Base-by-base conservation (phyloP, 2,888 invertebrate species). In the Nezara viridula region DNA sequence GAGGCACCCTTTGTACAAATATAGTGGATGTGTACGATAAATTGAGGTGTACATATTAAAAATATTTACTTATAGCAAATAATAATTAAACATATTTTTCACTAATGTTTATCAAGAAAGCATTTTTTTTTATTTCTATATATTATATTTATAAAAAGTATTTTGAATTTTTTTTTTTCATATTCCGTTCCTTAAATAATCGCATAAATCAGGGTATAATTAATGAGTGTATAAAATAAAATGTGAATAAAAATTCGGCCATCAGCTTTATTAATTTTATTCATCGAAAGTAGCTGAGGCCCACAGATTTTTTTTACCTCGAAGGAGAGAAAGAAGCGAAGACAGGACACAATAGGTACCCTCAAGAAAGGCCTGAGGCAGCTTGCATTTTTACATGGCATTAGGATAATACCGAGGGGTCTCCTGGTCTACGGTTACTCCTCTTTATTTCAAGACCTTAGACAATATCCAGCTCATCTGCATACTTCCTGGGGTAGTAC, bases 361-460 rank as follows among this genome's bases (percentile, higher is more conserved):
- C 44, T 47, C 81, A 81, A 73, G 66, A 37, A 55, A 73, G 81
- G 21, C 81, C 81, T 44, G 81, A 47, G n/a, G 81, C 81, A 73
- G 66, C 81, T 81, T 81, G 81, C 81, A 81, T 81, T 44, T 44
- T 81, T 81, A 81, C 81, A 47, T 44, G 44, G 40, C 81, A 47
- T 40, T 47, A 81, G 81, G 81, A 81, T 47, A 81, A 81, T 81
- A n/a, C 44, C 81, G 14, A 44, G 7, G 81, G 81, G 81, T 44
- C 40, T 1, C 21, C 14, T 1, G n/a, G 37, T 37, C 73, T 73
- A 37, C 73, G 73, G 73, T 73, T 73, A 10, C 77, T 40, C 21
- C 27, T 2, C 27, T 81, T 81, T 81, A 81, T 81, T 81, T 81
- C 81, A 81, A n/a, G 81, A 44, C 81, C 81, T 81, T 81, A 81